phyloP scores from a whole-genome alignment of 2,888 invertebrate genomes.

The Pterobdella sp. region DNA sequence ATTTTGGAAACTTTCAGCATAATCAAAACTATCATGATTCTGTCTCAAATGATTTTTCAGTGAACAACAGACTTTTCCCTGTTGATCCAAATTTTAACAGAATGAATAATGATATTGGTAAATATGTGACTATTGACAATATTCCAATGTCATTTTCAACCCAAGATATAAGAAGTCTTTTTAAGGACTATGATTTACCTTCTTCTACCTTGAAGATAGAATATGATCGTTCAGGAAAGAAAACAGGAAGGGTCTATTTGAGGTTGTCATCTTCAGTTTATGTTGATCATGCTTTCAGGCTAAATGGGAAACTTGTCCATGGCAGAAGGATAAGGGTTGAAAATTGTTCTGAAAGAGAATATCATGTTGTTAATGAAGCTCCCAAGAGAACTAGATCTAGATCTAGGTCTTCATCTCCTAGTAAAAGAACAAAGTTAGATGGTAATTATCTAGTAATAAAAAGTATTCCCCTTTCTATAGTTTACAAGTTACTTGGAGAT shows the following conservation, averaged over 20 bases:
- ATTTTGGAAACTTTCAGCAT: too few species aligned
- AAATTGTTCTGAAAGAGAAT: slow-evolving; percentile 64
- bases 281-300: slow-evolving; percentile 64
- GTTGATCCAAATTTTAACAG: background rate
- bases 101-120: background rate
- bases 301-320: slow-evolving; percentile 61
- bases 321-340: slow-evolving; percentile 63
- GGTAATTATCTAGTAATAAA: slow-evolving; percentile 33
- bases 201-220: slow-evolving; percentile 78
- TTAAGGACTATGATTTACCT: slow-evolving; percentile 67
- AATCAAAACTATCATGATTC: background rate
- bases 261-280: slow-evolving; percentile 66
- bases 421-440: slow-evolving; percentile 19
- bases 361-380: slow-evolving; percentile 64
- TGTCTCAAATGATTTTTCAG: background rate
- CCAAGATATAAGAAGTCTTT: slow-evolving; percentile 72
- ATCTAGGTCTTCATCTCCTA: slow-evolving; percentile 30
- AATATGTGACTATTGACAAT: slow-evolving; percentile 62
- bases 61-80: background rate
- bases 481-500: slow-evolving; percentile 86
- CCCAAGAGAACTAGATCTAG: slow-evolving; percentile 12
- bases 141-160: slow-evolving; percentile 68
- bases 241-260: slow-evolving; percentile 69
- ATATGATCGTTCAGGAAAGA: slow-evolving; percentile 68
- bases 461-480: slow-evolving; percentile 47